phyloP scores from a whole-genome alignment of 2,797 vertebrate genomes.

The Dendrocincla tyrannina region DNA sequence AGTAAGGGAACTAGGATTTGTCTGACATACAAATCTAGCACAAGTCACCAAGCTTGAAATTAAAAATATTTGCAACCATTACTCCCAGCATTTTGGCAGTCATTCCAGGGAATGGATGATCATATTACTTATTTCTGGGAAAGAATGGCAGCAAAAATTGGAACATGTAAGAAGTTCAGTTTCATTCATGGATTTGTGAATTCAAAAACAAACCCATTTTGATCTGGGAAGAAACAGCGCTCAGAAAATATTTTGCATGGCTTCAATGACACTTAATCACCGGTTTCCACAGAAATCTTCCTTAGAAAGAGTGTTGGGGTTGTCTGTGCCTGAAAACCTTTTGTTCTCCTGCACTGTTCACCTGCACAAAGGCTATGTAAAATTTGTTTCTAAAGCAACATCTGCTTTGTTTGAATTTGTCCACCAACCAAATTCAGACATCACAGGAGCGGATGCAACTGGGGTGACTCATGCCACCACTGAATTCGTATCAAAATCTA shows the following conservation, averaged over 20 bases:
- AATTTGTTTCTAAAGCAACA: constrained; percentile 2
- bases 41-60: background rate
- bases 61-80: background rate
- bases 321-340: background rate
- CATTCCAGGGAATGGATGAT: background rate
- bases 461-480: background rate
- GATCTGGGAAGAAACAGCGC: background rate
- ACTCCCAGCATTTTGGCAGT: background rate
- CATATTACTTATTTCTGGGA: background rate
- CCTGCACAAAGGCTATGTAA: background rate
- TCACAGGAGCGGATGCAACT: background rate
- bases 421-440: background rate
- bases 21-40: background rate
- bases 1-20: background rate
- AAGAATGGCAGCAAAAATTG: background rate
- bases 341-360: background rate
- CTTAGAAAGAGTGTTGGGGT: background rate
- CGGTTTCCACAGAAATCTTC: constrained; percentile 7
- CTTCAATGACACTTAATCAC: background rate
- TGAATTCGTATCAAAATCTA: background rate
- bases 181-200: background rate
- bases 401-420: background rate
- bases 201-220: background rate
- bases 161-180: background rate
- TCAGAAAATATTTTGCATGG: constrained; percentile 12